These are phyloP conservation scores for Ischnura elegans DNA, from an alignment of 2,888 invertebrate genomes.

Conservation along the genomic window DNA sequence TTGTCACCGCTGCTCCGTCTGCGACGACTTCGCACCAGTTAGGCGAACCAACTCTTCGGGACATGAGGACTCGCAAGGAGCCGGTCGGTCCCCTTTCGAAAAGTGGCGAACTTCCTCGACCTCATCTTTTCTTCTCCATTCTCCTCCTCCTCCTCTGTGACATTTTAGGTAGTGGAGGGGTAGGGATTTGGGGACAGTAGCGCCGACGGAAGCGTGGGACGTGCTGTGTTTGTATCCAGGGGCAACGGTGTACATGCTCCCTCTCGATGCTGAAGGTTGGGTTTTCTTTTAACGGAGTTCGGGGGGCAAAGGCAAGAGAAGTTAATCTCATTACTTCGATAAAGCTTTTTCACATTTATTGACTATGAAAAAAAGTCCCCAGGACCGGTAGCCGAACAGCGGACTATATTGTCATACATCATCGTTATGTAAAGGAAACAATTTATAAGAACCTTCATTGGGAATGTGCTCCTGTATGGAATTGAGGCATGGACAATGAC, in stretches of 20 bases:
- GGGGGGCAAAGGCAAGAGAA: too few relatives aligned
- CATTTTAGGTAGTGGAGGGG: not conserved
- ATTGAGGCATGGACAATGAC: too few relatives aligned
- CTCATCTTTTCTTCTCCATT: not conserved
- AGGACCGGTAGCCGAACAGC: too few relatives aligned
- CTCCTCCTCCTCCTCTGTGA: not conserved
- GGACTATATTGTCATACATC: too few relatives aligned
- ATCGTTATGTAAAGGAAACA: too few relatives aligned
- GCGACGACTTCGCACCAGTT: not conserved
- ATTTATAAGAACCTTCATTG: too few relatives aligned
- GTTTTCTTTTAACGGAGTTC: too few relatives aligned
- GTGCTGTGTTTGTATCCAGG: conserved; percentile 34
- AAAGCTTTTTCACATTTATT: too few relatives aligned
- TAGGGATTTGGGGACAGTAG: not conserved
- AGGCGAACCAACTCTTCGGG: not conserved
- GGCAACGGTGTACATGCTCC: conserved; percentile 22
- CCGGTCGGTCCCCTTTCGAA: not conserved
- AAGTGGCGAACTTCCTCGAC: not conserved
- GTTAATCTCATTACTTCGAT: too few relatives aligned
- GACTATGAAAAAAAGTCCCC: too few relatives aligned
- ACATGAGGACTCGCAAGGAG: not conserved
- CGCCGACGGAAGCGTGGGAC: not conserved
- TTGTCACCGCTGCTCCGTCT: not conserved
- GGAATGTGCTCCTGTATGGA: too few relatives aligned
- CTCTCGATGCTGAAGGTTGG: not conserved